Evolutionary conservation across 2,113 vertebrate species (phyloP), one percentile per base, ranked within the genome.

Genomic region (Chaetura pelagica): DNA sequence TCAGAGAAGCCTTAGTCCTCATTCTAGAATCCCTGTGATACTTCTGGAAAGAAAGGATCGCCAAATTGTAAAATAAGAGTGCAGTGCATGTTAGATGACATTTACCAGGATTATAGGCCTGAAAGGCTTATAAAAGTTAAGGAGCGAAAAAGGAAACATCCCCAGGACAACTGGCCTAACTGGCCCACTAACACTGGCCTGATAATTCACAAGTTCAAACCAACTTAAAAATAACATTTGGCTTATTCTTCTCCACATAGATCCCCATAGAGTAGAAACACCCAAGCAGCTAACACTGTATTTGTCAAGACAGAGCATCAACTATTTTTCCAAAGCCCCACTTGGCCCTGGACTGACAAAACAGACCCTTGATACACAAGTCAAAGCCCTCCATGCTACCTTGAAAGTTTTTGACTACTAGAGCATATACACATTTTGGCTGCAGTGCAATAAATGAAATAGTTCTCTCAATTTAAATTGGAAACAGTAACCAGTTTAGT

Each of bases 381-480:
- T 77, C 66, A 79, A 66, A 85, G 55, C 44, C 69, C 38, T 74
- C 83, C 30, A 26, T n/a, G 40, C 55, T 95, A 71, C 87, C 79
- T 88, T 90, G 84, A 63, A 91, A 83, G 72, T 83, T 94, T 79
- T 73, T 74, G 59, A 78, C 59, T 94, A 34, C 34, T 61, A 49
- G 17, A 84, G 66, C 61, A 77, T 68, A 85, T 74, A 57, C 85
- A 76, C n/a, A 3, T 88, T 87, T 88, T 90, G 75, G 75, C 76
- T 95, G 72, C 87, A 48, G 82, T 64, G 77, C 59, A 91, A 80
- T 74, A 93, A 91, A 20, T 18, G 22, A 91, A 96, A 95, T 76
- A 90, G 75, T 83, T 94, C 85, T 94, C 88, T 63, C 91, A 88
- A 75, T 88, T 95, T 94, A 92, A 92, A 71, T 81, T 77, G 75